Conservation (phyloP, 2,888 invertebrate genomes). For the Danaus chrysippus region DNA sequence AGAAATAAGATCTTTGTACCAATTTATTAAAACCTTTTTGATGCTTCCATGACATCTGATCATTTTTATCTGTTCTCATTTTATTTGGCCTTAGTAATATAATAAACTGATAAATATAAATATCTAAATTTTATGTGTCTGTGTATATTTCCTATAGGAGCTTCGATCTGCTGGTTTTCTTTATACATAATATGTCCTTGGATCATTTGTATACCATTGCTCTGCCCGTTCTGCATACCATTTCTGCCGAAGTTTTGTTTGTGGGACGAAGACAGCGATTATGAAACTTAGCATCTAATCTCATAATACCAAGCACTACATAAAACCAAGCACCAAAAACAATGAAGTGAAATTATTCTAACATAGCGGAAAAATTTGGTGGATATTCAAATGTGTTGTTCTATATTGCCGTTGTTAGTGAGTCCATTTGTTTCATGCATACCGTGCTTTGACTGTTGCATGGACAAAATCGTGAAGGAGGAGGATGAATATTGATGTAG, state of each 20-base stretch:
- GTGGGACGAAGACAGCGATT: slow-evolving; percentile 6
- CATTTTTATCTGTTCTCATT: not conserved
- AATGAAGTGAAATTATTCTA: not conserved
- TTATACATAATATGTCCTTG: slow-evolving; percentile 21
- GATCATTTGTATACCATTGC: slow-evolving; percentile 16
- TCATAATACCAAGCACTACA: not conserved
- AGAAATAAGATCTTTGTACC: no score
- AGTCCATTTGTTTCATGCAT: slow-evolving; percentile 49
- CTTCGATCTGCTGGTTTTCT: slow-evolving; percentile 16
- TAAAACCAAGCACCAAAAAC: slow-evolving; percentile 3
- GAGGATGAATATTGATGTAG: slow-evolving; percentile 29
- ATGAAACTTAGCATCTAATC: not conserved
- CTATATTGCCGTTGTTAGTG: slow-evolving; percentile 42
- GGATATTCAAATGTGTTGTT: slow-evolving; percentile 37
- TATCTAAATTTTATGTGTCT: slow-evolving; percentile 18
- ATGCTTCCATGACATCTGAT: no score
- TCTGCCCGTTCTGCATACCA: slow-evolving; percentile 7
- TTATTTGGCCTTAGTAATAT: not conserved
- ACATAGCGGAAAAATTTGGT: slow-evolving; percentile 2
- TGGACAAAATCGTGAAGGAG: slow-evolving; percentile 42
- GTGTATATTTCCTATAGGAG: slow-evolving; percentile 8
- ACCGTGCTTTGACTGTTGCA: slow-evolving; percentile 47
- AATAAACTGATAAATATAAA: not conserved
- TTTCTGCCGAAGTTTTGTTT: slow-evolving; percentile 4
- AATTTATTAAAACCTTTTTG: no score